Conservation (phyloP, 1,140 invertebrate genomes). For the Pemphigus obesinymphae region DNA sequence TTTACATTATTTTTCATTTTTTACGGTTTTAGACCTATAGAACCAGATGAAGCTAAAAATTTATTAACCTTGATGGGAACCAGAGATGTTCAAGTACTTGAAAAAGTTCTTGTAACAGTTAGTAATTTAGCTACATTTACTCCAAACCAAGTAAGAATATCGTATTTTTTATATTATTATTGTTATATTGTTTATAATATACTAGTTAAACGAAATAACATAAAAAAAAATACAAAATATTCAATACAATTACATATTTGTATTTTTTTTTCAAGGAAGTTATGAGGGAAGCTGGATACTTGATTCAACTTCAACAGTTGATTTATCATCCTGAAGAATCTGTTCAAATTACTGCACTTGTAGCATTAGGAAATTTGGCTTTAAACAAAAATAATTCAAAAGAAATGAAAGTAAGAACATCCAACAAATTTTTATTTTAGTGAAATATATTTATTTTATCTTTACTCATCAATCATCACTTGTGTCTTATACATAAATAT, state of each 20-base stretch:
- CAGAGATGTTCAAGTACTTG: conserved; percentile 54
- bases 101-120: conserved; percentile 55
- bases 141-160: conserved; percentile 51
- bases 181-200: no score
- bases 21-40: conserved; percentile 24
- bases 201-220: no score
- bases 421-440: no score
- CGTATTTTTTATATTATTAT: no score
- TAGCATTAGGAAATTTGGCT: conserved; percentile 56
- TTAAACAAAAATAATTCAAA: conserved; percentile 56
- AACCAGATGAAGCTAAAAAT: conserved; percentile 54
- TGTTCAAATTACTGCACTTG: conserved; percentile 52
- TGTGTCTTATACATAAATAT: no score
- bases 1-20: not conserved
- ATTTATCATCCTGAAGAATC: conserved; percentile 51
- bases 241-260: no score
- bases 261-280: conserved; percentile 52
- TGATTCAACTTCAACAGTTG: conserved; percentile 53
- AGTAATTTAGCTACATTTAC: conserved; percentile 58
- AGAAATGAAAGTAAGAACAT: conserved; percentile 52
- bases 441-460: no score
- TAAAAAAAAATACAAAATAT: no score
- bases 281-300: conserved; percentile 56
- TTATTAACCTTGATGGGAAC: conserved; percentile 55
- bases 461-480: no score